Base-by-base conservation (phyloP, 2,797 vertebrate genomes). In the Carapus acus region DNA sequence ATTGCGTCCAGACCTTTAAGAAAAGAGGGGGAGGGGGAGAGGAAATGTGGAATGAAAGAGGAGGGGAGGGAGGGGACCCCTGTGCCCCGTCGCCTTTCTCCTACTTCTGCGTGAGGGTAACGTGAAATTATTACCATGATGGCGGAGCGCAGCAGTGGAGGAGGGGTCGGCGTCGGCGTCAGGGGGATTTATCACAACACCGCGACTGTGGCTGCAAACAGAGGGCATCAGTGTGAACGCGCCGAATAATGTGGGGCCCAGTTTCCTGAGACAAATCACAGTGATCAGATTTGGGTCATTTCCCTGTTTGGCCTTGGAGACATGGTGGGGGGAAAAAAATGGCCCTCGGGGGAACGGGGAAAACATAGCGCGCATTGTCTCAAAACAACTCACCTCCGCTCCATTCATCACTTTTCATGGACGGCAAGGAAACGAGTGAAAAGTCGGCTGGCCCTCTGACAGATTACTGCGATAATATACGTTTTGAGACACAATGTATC, bases 241-340 rank as follows among this genome's bases (percentile, higher is more conserved):
- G 50, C 18, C 3, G 58, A 45, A 45, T 45, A 41, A 46, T 47
- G 49, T 36, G 65, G 73, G 78, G 74, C 78, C 55, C 7, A 40
- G 70, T 77, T 85, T 87, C 78, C 82, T 78, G 74, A 71, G 75
- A 83, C 76, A 76, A 78, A 82, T 85, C 63, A 59, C 58, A 41
- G 69, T 56, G 61, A 74, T 84, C 71, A 58, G 70, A 74, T 77
- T 76, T 71, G 73, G 76, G 67, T 73, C 53, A 58, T 52, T 64
- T 80, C 72, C 78, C 66, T 44, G 59, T 65, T 55, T 49, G 34
- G 56, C 47, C 49, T 18, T 33, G 51, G 64, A 40, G 58, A 76
- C 47, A 68, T 55, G 58, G n/a, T n/a, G n/a, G n/a, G n/a, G 47
- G 20, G 40, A 42, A 63, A 51, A 44, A 70, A 71, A 65, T 27